phyloP scores from a whole-genome alignment of 2,888 invertebrate species.

The Yponomeuta sedellus region DNA sequence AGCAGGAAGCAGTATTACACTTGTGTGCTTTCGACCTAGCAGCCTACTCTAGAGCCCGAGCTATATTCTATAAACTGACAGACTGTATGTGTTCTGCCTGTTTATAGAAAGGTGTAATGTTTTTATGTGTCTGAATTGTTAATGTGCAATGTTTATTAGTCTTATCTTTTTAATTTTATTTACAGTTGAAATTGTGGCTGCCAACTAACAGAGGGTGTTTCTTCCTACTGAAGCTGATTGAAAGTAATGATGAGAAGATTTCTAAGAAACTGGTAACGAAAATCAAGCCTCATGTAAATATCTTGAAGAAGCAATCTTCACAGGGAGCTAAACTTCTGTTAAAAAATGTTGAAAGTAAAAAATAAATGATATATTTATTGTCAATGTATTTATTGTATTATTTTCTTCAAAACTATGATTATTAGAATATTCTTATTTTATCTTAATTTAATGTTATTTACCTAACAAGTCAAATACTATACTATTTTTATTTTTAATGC shows the following conservation, averaged over 20 bases:
- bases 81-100: no score
- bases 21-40: no score
- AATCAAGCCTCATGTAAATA: constrained; percentile 55
- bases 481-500: no score
- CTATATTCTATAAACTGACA: no score
- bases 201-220: constrained; percentile 86
- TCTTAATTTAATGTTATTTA: no score
- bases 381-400: constrained; percentile 7
- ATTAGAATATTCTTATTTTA: no score
- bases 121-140: no score
- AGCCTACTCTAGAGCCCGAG: no score
- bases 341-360: constrained; percentile 57
- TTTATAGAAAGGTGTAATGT: no score
- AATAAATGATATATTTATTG: constrained; percentile 35
- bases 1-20: no score
- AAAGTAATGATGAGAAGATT: constrained; percentile 72
- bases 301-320: constrained; percentile 72
- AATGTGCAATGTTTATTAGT: no score
- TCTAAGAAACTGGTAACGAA: constrained; percentile 63
- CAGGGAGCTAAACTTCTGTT: constrained; percentile 80
- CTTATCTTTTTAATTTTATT: constrained; percentile 24
- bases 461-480: no score
- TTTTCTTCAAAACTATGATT: background rate
- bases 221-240: constrained; percentile 80
- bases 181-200: constrained; percentile 80